Percentiles rank a stretch among this genome's conserved stretches.
Conservation (phyloP, 2,888 invertebrate species). For the Amaurobius ferox region DNA sequence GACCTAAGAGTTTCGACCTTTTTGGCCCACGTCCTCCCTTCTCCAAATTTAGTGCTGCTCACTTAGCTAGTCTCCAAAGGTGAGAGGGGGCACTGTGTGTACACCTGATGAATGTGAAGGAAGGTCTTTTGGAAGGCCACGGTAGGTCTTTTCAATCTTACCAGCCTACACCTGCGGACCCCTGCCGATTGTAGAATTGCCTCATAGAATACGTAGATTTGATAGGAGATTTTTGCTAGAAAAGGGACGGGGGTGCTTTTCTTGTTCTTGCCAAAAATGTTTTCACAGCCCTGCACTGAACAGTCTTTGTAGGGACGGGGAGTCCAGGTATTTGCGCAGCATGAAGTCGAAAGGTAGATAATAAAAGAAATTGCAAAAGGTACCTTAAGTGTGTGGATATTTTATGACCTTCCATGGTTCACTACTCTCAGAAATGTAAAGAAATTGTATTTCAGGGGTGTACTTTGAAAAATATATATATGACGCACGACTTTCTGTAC, state of each 20-base stretch:
- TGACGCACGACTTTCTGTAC: no score
- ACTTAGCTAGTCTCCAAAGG: neutral
- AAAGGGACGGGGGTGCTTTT: neutral
- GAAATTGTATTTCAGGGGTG: no score
- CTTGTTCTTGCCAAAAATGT: neutral
- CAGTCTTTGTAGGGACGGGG: neutral
- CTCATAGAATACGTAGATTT: neutral
- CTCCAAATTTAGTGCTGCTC: constrained; percentile 7
- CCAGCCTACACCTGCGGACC: constrained; percentile 10
- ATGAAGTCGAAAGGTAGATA: neutral
- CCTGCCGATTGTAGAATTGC: constrained; percentile 5
- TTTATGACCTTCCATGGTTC: neutral
- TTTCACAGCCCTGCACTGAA: neutral
- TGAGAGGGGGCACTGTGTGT: neutral
- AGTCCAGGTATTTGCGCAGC: neutral
- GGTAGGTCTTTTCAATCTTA: neutral
- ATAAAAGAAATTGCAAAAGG: neutral
- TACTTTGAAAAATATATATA: no score
- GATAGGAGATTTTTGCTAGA: neutral
- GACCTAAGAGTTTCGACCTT: no score
- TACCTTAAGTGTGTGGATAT: neutral
- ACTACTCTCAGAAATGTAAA: no score
- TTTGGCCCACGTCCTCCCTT: no score
- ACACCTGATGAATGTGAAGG: neutral
- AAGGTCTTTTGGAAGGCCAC: neutral